A percentile compares a stretch with the other conserved stretches of the same genome.
Evolutionary conservation across 53 echinoderm and acorn worm species (phyloP).

Genomic region (Echinometra lucunter): DNA sequence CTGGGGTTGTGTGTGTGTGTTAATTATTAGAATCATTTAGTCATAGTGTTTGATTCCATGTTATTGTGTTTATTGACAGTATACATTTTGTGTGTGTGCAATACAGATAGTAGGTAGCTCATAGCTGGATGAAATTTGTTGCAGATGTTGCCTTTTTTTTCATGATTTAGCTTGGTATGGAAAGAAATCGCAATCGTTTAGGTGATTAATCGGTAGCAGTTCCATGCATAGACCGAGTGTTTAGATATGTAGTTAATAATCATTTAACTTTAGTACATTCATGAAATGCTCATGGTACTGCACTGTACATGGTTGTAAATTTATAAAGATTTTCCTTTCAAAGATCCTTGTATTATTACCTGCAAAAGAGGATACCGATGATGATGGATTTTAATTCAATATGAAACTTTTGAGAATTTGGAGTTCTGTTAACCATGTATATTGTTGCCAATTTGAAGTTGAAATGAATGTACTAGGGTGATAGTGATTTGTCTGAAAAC

Average conservation of each 20-base stretch:
- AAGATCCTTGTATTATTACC: background rate
- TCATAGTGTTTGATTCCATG: background rate
- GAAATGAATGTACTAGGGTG: conserved; percentile 56
- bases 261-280: conserved; percentile 34
- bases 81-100: conserved; percentile 66
- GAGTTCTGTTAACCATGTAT: conserved; percentile 37
- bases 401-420: conserved; percentile 1
- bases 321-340: background rate
- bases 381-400: background rate
- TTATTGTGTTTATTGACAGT: conserved; percentile 52
- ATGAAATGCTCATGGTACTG: background rate
- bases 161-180: background rate
- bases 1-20: conserved; percentile 56
- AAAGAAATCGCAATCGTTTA: conserved; percentile 18
- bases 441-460: conserved; percentile 53
- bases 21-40: conserved; percentile 21
- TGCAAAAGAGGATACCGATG: background rate
- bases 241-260: conserved; percentile 13
- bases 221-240: background rate
- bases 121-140: background rate
- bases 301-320: conserved; percentile 40
- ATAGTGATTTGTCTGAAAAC: conserved; percentile 32
- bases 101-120: conserved; percentile 17
- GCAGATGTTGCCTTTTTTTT: conserved; percentile 54
- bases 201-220: background rate